Evolutionary conservation across 2,888 invertebrate species (phyloP), one percentile per base, ranked within the genome.

Genomic region (Marasmarcha lunaedactyla): DNA sequence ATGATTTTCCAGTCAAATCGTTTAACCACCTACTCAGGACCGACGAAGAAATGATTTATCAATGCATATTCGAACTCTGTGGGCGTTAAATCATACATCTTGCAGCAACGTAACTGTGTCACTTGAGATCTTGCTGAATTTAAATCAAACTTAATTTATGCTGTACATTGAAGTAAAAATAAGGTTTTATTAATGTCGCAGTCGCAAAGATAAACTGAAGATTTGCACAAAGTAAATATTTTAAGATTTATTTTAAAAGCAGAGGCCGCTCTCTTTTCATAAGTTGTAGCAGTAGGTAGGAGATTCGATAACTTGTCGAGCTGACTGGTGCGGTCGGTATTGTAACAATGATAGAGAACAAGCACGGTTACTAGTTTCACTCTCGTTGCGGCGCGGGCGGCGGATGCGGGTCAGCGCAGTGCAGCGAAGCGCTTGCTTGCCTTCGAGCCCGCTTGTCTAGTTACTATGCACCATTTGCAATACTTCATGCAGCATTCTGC

Each of bases 311-410:
- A 50, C 42, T 41, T 46, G 48, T 52, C 52, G 49, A 46, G 36
- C 44, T 39, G 36, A 14, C 34, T 40, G 38, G 35, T 20, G 11
- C 14, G 33, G 20, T 35, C 33, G 36, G 25, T 15, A 54, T 51
- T 54, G 49, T 49, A 52, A 51, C 52, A 58, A 62, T 60, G 67
- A 61, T 61, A 60, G 54, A 64, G 55, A 63, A 63, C 54, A 57
- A 54, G 48, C 54, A 50, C 54, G 57, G 66, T 66, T 66, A 63
- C 59, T 62, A 60, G 68, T 70, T 76, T 74, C 74, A 72, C 74
- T 77, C 74, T 74, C 71, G 58, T 67, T 66, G 43, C 50, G 56
- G 57, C 20, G 4, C 20, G 20, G 20, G 20, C 20, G 20, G 60
- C 57, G 57, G 59, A 64, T 58, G 59, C 62, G 59, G 67, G 65